phyloP scores from a whole-genome alignment of 2,888 invertebrate genomes.

The Isoperla grammatica region DNA sequence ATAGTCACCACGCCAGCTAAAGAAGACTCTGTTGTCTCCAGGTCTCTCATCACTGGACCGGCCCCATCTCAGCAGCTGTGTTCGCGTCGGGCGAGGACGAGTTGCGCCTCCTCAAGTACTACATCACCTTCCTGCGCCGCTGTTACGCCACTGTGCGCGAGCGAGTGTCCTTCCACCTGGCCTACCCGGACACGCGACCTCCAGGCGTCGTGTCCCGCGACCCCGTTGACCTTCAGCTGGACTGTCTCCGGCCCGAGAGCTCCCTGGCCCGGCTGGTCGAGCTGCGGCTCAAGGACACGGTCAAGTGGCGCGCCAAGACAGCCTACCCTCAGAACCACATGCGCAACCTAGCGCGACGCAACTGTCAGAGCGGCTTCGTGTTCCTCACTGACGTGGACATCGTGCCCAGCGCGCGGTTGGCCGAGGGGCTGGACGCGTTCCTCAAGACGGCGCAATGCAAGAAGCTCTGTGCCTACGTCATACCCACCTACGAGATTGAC shows the following conservation, averaged over 20 bases:
- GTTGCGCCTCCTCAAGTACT: slow-evolving; percentile 63
- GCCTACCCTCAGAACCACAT: slow-evolving; percentile 87
- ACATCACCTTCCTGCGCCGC: slow-evolving; percentile 66
- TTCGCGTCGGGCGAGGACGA: slow-evolving; percentile 76
- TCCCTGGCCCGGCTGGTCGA: slow-evolving; percentile 55
- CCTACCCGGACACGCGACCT: slow-evolving; percentile 58
- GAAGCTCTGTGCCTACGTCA: slow-evolving; percentile 74
- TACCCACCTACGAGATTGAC: slow-evolving; percentile 86
- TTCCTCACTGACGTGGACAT: slow-evolving; percentile 87
- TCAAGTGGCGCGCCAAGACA: slow-evolving; percentile 66
- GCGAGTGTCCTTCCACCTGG: slow-evolving; percentile 69
- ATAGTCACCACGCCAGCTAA: too few relatives aligned
- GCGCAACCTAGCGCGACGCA: slow-evolving; percentile 78
- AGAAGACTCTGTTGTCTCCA: too few relatives aligned
- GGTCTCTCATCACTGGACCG: slow-evolving; percentile 77
- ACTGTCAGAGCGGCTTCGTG: slow-evolving; percentile 67
- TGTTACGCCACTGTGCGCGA: slow-evolving; percentile 69
- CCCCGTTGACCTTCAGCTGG: slow-evolving; percentile 37
- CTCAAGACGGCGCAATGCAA: slow-evolving; percentile 38
- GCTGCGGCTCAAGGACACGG: slow-evolving; percentile 55
- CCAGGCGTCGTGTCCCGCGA: slow-evolving; percentile 34
- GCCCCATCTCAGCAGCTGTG: slow-evolving; percentile 77
- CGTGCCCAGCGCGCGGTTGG: slow-evolving; percentile 70
- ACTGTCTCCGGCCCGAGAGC: slow-evolving; percentile 65
- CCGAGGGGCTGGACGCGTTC: slow-evolving; percentile 57